Base-by-base conservation (phyloP, 2,888 invertebrate genomes). In the Tinea semifulvella region DNA sequence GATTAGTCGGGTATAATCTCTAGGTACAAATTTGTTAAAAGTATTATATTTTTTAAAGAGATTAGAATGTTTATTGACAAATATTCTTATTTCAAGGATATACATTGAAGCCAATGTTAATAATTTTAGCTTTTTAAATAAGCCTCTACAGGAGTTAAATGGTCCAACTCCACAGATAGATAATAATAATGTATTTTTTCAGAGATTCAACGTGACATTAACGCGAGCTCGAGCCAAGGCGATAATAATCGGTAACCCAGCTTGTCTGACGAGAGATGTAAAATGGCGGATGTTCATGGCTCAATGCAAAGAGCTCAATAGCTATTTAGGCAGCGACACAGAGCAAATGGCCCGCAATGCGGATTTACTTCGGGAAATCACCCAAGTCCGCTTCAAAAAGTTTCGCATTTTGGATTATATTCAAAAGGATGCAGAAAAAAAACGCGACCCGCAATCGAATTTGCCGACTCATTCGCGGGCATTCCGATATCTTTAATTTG, bases 151-250 rank as follows among this genome's bases (percentile, higher is more conserved):
- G n/a, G n/a, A n/a, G n/a, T n/a, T n/a, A n/a, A n/a, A n/a, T n/a
- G n/a, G n/a, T n/a, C n/a, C n/a, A n/a, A n/a, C n/a, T n/a, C n/a
- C n/a, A n/a, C n/a, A n/a, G n/a, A n/a, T n/a, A n/a, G n/a, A n/a
- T 22, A 22, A 22, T 22, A 22, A 22, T 7, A 22, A 5, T 8
- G 22, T 8, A 22, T 22, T 22, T n/a, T 74, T 83, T 4, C 75
- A 88, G 82, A 72, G 90, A 44, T 89, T 91, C 63, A 92, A 92
- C 65, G 91, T 92, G 2, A 86, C 90, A 0, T 55, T 91, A 5
- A 90, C 90, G 0, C 70, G 91, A 46, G 90, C 91, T 0, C 87
- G 86, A 63, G 83, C 86, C n/a, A 82, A 91, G 48, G 63, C 88
- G n/a, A 85, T 91, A 19, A 70, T 69, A 17, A 53, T 70, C 65